phyloP scores from a whole-genome alignment of 1,140 invertebrate genomes.

The Drosophila azteca region DNA sequence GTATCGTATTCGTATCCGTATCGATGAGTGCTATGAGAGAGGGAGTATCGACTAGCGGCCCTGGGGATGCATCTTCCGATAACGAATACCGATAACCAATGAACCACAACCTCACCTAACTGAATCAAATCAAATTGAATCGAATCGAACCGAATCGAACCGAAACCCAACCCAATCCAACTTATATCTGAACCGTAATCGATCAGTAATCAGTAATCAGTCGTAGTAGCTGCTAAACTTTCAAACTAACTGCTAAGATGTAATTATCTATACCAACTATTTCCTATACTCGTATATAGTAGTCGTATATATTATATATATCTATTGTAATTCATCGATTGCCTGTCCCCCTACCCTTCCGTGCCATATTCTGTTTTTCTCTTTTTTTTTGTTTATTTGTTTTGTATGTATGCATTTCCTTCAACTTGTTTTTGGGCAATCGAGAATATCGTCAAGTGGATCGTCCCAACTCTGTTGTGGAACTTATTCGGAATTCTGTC shows the following conservation, averaged over 20 bases:
- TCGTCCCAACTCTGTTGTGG: too few relatives aligned
- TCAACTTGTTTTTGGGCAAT: slow-evolving; percentile 1
- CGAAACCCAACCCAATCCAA: slow-evolving; percentile 44
- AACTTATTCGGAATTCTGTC: too few relatives aligned
- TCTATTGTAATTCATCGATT: slow-evolving; percentile 34
- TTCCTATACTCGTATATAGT: slow-evolving; percentile 41
- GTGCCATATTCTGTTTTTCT: neutral
- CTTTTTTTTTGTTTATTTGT: neutral
- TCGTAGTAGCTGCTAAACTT: slow-evolving; percentile 69
- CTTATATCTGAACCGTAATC: slow-evolving; percentile 39
- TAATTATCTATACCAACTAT: slow-evolving; percentile 72
- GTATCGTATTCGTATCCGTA: slow-evolving; percentile 3
- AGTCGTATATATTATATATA: slow-evolving; percentile 25
- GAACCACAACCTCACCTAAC: too few relatives aligned
- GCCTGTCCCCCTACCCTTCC: too few relatives aligned
- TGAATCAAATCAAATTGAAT: too few relatives aligned
- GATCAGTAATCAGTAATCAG: slow-evolving; percentile 24
- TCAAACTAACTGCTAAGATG: slow-evolving; percentile 79
- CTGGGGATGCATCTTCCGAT: slow-evolving; percentile 36
- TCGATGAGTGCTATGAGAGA: neutral
- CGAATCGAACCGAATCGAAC: slow-evolving; percentile 4
- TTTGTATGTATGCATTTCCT: slow-evolving; percentile 5
- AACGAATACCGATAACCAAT: slow-evolving; percentile 11
- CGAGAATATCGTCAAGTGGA: too few relatives aligned
- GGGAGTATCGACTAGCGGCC: slow-evolving; percentile 8